Base-by-base conservation (phyloP, 2,888 invertebrate genomes). In the Empis stercorea region DNA sequence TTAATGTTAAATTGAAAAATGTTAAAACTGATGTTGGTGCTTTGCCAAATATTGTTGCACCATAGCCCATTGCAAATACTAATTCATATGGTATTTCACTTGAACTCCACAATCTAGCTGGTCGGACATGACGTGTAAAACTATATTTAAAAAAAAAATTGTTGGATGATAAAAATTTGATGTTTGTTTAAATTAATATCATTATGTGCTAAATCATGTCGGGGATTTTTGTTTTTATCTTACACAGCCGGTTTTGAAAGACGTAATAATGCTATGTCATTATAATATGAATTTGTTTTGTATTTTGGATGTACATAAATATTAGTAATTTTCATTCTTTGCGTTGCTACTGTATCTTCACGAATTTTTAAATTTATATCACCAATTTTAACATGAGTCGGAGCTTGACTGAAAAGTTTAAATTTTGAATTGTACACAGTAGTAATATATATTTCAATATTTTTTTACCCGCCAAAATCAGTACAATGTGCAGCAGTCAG, bases 221-320 rank as follows among this genome's bases (percentile, higher is more conserved):
- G 5, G 20, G 5, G 20, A 20, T 34, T 7, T 13, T 34, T 4
- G 2, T 13, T 34, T 34, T 34, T 30, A 30, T 43, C 36, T 43
- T 41, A 44, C 47, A 38, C 44, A 15, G 46, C 49, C 5, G 30
- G 43, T 14, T 34, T 34, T 3, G 44, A 41, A 15, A 81, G 60
- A 55, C 75, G 70, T 1, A 83, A 45, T 0, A 83, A 62, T 0
- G 79, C 80, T 44, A 82, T 78, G 56, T 83, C 83, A 53, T 80
- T 66, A 64, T 82, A 81, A 36, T 73, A 71, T 1, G 59, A 54
- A 3, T 67, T 62, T 27, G 61, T 60, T 34, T 56, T 59, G 54
- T 73, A 73, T 5, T 64, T 54, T n/a, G 71, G 71, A 59, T 74
- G 72, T 13, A 57, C 51, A 34, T 66, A 62, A 30, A 70, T 62